Evolutionary conservation across 2,113 vertebrate genomes (phyloP), one percentile per base, ranked within the genome.

Genomic region (Condylura cristata): DNA sequence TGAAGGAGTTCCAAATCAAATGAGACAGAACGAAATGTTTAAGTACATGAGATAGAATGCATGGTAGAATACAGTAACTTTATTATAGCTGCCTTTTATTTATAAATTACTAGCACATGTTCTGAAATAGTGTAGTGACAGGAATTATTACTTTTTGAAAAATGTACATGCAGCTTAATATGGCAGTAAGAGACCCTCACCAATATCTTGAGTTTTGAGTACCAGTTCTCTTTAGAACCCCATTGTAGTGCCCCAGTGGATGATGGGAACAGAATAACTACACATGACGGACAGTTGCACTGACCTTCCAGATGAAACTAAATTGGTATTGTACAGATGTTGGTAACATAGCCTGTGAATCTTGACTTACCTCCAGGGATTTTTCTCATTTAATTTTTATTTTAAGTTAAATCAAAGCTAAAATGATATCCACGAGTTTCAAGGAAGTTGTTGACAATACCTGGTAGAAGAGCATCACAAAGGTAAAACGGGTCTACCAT

Each of bases 121-220:
- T 76, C 58, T 39, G 30, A 74, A 90, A 92, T 53, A 65, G 61
- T 86, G 4, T 63, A 63, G n/a, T 39, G 46, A 63, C 60, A 11
- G 8, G 20, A 76, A 82, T 61, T 46, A 14, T 58, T 78, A 1
- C 2, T 82, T 86, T 88, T 46, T 65, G 89, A 75, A 46, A 82
- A 93, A 68, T 65, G 9, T 82, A 2, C 18, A 53, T 80, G 85
- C 16, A 81, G 53, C 79, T 92, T 87, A 80, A 86, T 70, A 86
- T 48, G 28, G 89, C 70, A 68, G 32, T 74, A 65, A 58, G 24
- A 51, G 0, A 48, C 13, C 4, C 11, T 13, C 4, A 63, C 1
- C 12, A 79, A 13, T 8, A 83, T 39, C 18, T 56, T 74, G 61
- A 66, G 14, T 46, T 51, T 34, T 39, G 11, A 89, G 9, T 18